A percentile compares a stretch with the other conserved stretches of the same genome.
Evolutionary conservation across 2,888 invertebrate species (phyloP).

Genomic region (Fragum sueziense): DNA sequence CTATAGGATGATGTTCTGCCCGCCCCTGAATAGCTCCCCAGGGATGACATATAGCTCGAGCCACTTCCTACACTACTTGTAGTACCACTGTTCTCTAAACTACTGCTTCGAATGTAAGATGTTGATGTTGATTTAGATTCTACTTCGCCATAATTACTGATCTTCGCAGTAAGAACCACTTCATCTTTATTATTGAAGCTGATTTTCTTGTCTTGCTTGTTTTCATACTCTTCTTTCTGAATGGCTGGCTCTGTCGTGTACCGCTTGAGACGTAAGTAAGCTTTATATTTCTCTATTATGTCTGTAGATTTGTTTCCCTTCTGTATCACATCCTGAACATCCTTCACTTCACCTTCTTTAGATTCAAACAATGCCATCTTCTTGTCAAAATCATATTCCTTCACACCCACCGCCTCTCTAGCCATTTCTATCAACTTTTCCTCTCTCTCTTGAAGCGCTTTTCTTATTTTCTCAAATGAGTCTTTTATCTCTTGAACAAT

Average conservation of each 20-base stretch:
- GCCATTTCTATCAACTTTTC: conserved; percentile 69
- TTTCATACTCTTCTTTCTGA: conserved; percentile 66
- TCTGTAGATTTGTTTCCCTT: background rate
- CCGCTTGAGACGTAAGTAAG: conserved; percentile 64
- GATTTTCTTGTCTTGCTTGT: conserved; percentile 65
- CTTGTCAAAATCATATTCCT: conserved; percentile 61
- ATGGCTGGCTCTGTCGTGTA: conserved; percentile 65
- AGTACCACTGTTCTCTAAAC: conserved; percentile 2
- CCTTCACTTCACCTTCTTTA: conserved; percentile 16
- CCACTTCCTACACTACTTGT: background rate
- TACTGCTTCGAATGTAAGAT: background rate
- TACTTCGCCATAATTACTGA: conserved; percentile 74
- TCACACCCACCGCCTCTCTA: conserved; percentile 60
- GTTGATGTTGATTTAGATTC: conserved; percentile 23
- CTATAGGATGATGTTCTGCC: conserved; percentile 19
- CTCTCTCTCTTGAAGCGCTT: conserved; percentile 69
- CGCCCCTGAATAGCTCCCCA: conserved; percentile 10
- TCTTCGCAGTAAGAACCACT: conserved; percentile 58
- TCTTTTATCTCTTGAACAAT: conserved; percentile 68
- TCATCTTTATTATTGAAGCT: conserved; percentile 69
- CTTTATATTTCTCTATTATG: conserved; percentile 67
- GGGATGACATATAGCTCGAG: conserved; percentile 11
- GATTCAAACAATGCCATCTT: conserved; percentile 55
- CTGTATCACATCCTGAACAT: background rate
- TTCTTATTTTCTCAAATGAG: conserved; percentile 67